A percentile compares a stretch with the other conserved stretches of the same genome.
phyloP scores from a whole-genome alignment of 2,888 invertebrate genomes.

The Polyommatus icarus region DNA sequence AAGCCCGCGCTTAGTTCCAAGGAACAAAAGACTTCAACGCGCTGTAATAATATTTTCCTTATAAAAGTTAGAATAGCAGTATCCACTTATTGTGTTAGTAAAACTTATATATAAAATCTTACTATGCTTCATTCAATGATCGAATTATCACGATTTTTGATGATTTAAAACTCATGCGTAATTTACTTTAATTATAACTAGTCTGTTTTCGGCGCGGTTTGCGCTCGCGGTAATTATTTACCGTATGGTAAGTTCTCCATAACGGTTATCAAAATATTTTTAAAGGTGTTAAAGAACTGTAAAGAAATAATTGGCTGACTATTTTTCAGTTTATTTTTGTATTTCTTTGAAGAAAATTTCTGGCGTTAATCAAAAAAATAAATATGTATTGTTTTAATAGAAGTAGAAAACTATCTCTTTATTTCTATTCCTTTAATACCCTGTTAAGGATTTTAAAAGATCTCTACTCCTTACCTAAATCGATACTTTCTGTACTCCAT shows the following conservation, averaged over 20 bases:
- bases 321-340: background rate
- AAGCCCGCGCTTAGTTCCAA: background rate
- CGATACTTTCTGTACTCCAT: no score
- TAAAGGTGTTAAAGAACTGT: constrained; percentile 12
- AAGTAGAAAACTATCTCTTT: no score
- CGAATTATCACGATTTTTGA: no score
- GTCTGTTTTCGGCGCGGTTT: constrained; percentile 1
- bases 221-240: background rate
- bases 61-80: background rate
- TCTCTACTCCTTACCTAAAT: no score
- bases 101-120: no score
- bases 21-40: background rate
- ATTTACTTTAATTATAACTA: background rate
- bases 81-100: no score
- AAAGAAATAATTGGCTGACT: background rate
- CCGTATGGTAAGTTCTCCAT: background rate
- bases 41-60: background rate
- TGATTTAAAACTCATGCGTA: background rate
- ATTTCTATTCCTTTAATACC: no score
- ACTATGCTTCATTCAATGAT: no score
- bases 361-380: background rate
- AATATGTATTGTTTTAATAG: no score
- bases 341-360: no score
- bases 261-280: constrained; percentile 18
- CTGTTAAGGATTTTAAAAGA: no score